Conservation (phyloP, 1,140 invertebrate genomes). For the Cherax quadricarinatus region DNA sequence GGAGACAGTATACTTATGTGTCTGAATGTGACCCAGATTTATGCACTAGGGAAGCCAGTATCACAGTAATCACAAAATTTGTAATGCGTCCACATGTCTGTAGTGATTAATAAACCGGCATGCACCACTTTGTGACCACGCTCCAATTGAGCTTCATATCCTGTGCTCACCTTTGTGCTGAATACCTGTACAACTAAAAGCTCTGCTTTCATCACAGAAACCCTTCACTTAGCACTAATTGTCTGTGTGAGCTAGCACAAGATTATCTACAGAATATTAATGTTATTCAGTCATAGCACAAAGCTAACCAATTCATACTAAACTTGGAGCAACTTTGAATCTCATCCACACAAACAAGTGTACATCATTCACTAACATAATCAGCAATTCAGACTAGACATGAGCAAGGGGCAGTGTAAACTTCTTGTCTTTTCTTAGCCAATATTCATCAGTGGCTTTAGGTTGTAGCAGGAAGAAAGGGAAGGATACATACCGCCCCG, state of each 20-base stretch:
- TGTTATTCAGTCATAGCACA: constrained; percentile 23
- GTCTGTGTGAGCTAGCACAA: constrained; percentile 39
- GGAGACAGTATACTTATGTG: neutral
- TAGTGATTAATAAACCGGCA: constrained; percentile 8
- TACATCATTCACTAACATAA: constrained; percentile 43
- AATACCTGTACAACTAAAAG: constrained; percentile 28
- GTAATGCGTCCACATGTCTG: neutral
- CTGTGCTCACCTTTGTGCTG: constrained; percentile 56
- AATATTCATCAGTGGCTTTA: constrained; percentile 40
- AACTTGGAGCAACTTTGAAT: neutral
- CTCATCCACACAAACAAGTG: constrained; percentile 2
- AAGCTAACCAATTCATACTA: constrained; percentile 7
- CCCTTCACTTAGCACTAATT: constrained; percentile 38
- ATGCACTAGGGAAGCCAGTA: constrained; percentile 33
- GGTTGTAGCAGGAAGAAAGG: constrained; percentile 2
- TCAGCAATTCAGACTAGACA: constrained; percentile 65
- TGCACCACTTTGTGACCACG: constrained; percentile 58
- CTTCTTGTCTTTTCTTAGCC: constrained; percentile 64
- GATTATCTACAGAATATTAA: neutral
- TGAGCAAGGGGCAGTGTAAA: constrained; percentile 63
- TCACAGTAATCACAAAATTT: constrained; percentile 43
- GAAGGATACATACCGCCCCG: constrained; percentile 39
- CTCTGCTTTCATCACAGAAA: constrained; percentile 39
- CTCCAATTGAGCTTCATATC: constrained; percentile 35
- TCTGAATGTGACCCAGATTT: neutral